Base-by-base conservation (phyloP, 1,140 invertebrate genomes). In the Drosophila orena region DNA sequence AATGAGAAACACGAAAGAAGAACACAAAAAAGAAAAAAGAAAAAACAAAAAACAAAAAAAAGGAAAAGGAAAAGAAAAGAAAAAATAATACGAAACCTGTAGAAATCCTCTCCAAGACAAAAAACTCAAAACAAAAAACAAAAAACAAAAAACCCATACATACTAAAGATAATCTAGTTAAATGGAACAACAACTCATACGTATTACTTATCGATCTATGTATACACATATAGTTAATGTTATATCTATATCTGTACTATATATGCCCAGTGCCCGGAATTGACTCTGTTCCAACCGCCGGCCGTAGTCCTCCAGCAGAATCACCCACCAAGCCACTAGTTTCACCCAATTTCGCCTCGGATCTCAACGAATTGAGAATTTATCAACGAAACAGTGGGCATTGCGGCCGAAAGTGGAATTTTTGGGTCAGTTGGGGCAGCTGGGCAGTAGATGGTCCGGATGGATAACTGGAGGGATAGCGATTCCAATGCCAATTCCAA, bases 151-250 rank as follows among this genome's bases (percentile, higher is more conserved):
- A 49, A 11, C 30, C 30, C 30, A 59, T 50, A 35, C 44, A 59
- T 58, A 69, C 76, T 83, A 83, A 71, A 70, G 49, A 81, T 77
- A 69, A 77, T 72, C 68, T 85, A 85, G 80, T 84, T 85, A 80
- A 85, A 81, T 85, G 72, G 69, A 85, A 85, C 59, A 85, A 85
- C 59, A 46, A 85, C 73, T 86, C 77, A 88, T 79, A 88, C 75
- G 81, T 86, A 88, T 86, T 86, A 74, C 52, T 57, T 70, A 60
- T 53, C 55, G 55, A 72, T 60, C 47, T 60, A 53, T 62, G 35
- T 61, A 47, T 53, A 64, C 34, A 61, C 46, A 38, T 73, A 65
- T 79, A 79, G 77, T 47, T 70, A 70, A 70, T 40, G 64, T 49
- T 70, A 70, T 30, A 52, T 44, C 22, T 30, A 52, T 44, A 15